A percentile compares a stretch with the other conserved stretches of the same genome.
phyloP scores from a whole-genome alignment of 2,888 invertebrate genomes.

The Lasioglossum villosulum region DNA sequence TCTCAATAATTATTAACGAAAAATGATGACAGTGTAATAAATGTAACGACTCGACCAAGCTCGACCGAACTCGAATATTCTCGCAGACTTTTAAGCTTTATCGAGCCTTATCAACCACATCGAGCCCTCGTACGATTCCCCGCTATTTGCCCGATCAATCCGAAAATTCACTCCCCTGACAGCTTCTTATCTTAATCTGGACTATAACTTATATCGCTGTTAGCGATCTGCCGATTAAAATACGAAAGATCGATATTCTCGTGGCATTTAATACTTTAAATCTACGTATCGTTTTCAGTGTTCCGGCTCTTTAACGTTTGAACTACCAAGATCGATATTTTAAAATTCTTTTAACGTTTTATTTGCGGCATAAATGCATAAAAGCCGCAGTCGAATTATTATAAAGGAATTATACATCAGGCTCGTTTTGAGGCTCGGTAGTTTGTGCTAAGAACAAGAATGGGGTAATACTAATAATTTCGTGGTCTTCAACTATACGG shows the following conservation, averaged over 20 bases:
- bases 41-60: background rate
- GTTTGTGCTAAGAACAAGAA: background rate
- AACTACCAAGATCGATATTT: background rate
- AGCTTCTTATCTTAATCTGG: constrained; percentile 46
- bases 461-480: background rate
- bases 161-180: constrained; percentile 38
- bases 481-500: background rate
- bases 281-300: background rate
- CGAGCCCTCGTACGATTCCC: background rate
- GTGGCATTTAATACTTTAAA: background rate
- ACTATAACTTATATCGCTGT: constrained; percentile 14
- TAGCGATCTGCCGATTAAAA: constrained; percentile 22
- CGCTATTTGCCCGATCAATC: constrained; percentile 23
- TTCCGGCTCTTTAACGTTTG: background rate
- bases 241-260: constrained; percentile 32
- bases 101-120: background rate
- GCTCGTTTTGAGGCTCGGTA: too few relatives aligned
- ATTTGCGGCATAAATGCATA: background rate
- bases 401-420: background rate
- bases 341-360: background rate
- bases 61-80: background rate
- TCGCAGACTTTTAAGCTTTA: background rate
- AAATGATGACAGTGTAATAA: background rate
- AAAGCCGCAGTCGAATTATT: background rate
- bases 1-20: background rate